A percentile compares a stretch with the other conserved stretches of the same genome.
Evolutionary conservation across 2,888 invertebrate genomes (phyloP).

Genomic region (Bellardia bayeri): DNA sequence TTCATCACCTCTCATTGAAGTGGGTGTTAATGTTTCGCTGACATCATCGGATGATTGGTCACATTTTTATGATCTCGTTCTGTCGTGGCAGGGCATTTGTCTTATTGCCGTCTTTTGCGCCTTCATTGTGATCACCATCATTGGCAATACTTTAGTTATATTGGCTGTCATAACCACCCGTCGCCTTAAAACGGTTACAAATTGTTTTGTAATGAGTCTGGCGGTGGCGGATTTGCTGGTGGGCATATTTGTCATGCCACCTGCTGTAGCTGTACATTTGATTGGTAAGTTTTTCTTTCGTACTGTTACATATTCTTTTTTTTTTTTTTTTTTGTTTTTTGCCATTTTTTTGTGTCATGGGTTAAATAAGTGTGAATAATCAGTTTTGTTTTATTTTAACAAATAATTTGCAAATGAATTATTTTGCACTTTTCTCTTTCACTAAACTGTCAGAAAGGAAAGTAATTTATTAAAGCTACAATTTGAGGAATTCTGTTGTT

Average conservation of each 20-base stretch:
- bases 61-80: slow-evolving; percentile 81
- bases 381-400: neutral
- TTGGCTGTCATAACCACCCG: slow-evolving; percentile 94
- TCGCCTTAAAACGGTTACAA: slow-evolving; percentile 95
- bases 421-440: neutral
- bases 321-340: neutral
- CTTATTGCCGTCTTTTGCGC: slow-evolving; percentile 88
- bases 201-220: slow-evolving; percentile 97
- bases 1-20: slow-evolving; percentile 32
- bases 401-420: slow-evolving; percentile 6
- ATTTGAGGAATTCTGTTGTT: neutral
- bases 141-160: slow-evolving; percentile 96
- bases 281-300: slow-evolving; percentile 87
- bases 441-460: neutral
- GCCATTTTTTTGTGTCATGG: neutral
- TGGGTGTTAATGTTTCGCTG: slow-evolving; percentile 63
- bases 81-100: slow-evolving; percentile 85
- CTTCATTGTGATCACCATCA: slow-evolving; percentile 89
- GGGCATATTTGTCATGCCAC: slow-evolving; percentile 97
- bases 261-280: slow-evolving; percentile 92
- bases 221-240: slow-evolving; percentile 97
- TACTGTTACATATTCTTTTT: neutral
- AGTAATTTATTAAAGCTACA: neutral
- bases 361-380: neutral
- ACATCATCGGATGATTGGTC: slow-evolving; percentile 80